Evolutionary conservation across 2,888 invertebrate species (phyloP).

Genomic region (Mesodorylaimus sp.): DNA sequence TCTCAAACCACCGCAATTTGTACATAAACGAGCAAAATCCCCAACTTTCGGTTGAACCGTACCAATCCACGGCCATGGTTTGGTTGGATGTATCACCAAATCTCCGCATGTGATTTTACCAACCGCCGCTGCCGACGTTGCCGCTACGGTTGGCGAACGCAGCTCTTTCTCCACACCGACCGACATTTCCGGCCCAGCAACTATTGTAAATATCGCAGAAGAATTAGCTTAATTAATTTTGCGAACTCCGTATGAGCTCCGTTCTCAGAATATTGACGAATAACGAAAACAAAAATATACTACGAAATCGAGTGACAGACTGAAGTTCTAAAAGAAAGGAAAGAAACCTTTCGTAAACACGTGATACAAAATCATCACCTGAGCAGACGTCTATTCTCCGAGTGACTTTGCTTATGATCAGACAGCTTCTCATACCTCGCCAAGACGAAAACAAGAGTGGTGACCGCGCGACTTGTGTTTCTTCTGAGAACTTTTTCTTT

Average conservation of each 20-base stretch:
- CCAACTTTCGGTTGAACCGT: neutral
- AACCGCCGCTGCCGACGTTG: neutral
- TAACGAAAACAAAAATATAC: too few relatives aligned
- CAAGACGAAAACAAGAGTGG: neutral
- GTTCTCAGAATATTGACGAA: too few relatives aligned
- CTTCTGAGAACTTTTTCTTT: neutral
- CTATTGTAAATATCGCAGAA: neutral
- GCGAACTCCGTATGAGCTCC: neutral
- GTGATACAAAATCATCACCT: neutral
- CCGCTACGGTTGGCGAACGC: too few relatives aligned
- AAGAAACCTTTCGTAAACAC: neutral
- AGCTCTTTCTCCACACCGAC: neutral
- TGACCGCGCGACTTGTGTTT: neutral
- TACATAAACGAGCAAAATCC: neutral
- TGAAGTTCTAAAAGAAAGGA: neutral
- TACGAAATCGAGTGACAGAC: too few relatives aligned
- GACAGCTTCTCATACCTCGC: neutral
- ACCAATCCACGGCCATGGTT: slow-evolving; percentile 2
- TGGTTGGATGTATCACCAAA: neutral
- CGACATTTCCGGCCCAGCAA: neutral
- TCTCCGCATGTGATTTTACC: neutral
- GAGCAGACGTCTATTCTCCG: neutral
- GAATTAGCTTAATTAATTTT: neutral
- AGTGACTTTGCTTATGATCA: neutral
- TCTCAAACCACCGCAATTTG: neutral